Evolutionary conservation across 2,113 vertebrate genomes (phyloP).

Genomic region (Typhlomys cinereus): DNA sequence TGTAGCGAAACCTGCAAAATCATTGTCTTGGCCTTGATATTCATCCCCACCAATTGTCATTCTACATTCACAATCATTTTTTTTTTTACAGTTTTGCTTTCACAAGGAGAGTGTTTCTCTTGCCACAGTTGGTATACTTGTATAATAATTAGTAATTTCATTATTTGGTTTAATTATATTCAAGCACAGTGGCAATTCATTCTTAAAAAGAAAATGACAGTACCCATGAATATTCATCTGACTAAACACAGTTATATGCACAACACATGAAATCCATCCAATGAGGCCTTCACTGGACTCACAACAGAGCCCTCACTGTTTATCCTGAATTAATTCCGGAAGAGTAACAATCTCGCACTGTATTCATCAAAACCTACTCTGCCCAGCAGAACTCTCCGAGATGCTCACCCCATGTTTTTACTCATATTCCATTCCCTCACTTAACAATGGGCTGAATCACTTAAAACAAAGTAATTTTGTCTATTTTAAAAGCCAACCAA

Average conservation of each 20-base stretch:
- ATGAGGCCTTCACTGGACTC: neutral
- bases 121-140: neutral
- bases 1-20: neutral
- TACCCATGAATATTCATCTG: neutral
- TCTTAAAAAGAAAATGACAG: neutral
- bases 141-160: neutral
- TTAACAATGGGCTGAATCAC: neutral
- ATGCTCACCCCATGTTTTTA: too few relatives aligned
- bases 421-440: neutral
- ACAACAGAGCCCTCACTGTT: neutral
- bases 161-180: slow-evolving; percentile 19
- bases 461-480: neutral
- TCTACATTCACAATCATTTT: neutral
- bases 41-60: neutral
- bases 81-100: neutral
- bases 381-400: neutral
- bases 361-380: neutral
- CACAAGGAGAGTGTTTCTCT: too few relatives aligned
- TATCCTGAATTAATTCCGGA: neutral
- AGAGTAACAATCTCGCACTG: neutral
- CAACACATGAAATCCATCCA: neutral
- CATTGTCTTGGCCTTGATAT: neutral
- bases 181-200: neutral
- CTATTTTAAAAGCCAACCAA: neutral
- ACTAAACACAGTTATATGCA: neutral